Percentiles rank a stretch among this genome's conserved stretches.
Conservation (phyloP, 2,888 invertebrate species). For the Cerceris ruficornis region DNA sequence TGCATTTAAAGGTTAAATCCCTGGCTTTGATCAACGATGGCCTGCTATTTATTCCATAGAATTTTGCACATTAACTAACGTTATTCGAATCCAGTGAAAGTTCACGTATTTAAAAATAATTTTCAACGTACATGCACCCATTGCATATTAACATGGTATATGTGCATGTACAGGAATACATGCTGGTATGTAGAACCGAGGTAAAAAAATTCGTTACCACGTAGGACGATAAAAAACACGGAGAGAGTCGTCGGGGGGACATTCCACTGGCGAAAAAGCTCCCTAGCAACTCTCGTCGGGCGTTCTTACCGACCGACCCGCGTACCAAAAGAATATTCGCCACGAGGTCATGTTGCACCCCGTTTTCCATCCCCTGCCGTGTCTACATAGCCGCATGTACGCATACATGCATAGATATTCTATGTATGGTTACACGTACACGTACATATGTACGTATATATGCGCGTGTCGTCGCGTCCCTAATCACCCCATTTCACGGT, state of each 20-base stretch:
- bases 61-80: too few species aligned
- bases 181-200: background rate
- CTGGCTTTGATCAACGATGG: too few species aligned
- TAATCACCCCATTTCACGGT: slow-evolving; percentile 61
- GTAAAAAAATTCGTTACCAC: background rate
- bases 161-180: background rate
- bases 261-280: slow-evolving; percentile 6
- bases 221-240: background rate
- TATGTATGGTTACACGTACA: too few species aligned
- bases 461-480: slow-evolving; percentile 46
- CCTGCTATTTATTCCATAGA: too few species aligned
- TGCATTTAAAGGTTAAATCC: too few species aligned
- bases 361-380: slow-evolving; percentile 25
- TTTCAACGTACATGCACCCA: too few species aligned
- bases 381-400: slow-evolving; percentile 41
- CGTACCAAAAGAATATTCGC: slow-evolving; percentile 46
- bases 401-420: too few species aligned
- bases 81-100: background rate
- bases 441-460: slow-evolving; percentile 9
- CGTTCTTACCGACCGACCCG: slow-evolving; percentile 40
- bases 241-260: background rate
- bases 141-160: too few species aligned
- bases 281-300: slow-evolving; percentile 28
- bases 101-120: background rate
- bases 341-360: slow-evolving; percentile 53